Percentiles rank a stretch among this genome's conserved stretches.
These are phyloP conservation scores for Linurgus olivaceus DNA, from an alignment of 2,797 vertebrate genomes.

Conservation along the genomic window DNA sequence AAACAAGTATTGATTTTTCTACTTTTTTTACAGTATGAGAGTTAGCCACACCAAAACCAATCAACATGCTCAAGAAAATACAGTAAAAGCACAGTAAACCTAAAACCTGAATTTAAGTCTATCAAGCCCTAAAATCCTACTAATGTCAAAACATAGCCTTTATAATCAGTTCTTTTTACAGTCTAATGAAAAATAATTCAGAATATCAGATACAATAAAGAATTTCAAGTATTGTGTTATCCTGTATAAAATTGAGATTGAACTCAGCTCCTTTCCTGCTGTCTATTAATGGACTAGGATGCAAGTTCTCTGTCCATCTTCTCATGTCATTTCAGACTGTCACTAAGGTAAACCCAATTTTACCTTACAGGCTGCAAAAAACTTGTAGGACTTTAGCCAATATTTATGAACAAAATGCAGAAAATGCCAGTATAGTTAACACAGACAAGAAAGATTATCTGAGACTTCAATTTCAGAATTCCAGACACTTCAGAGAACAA, in stretches of 20 bases:
- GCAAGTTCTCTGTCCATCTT: background rate
- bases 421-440: background rate
- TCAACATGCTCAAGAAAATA: background rate
- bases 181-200: background rate
- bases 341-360: background rate
- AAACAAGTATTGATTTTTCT: background rate
- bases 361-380: background rate
- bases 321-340: background rate
- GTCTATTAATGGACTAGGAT: background rate
- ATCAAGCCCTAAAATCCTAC: background rate
- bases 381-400: background rate
- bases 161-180: background rate
- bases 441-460: background rate
- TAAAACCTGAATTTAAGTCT: background rate
- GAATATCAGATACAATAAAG: background rate
- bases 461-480: background rate
- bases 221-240: background rate
- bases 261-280: background rate
- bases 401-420: constrained; percentile 14
- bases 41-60: background rate
- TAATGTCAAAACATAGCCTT: background rate
- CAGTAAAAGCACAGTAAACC: background rate
- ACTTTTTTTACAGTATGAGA: background rate
- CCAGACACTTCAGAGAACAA: background rate
- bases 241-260: background rate